Base-by-base conservation (phyloP, 2,113 vertebrate species). In the Solenodon paradoxus region DNA sequence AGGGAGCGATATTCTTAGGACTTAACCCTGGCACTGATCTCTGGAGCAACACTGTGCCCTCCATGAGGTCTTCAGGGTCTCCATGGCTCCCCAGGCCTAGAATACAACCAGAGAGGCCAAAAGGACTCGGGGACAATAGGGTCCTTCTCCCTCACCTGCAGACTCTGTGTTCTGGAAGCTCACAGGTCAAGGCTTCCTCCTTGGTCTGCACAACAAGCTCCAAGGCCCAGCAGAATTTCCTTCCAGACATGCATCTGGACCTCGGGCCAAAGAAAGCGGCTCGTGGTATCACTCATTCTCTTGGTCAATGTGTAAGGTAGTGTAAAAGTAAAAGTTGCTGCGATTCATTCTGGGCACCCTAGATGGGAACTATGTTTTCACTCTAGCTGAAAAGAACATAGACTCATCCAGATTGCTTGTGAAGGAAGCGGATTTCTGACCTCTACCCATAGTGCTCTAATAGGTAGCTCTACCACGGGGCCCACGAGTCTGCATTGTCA, bases 301-400 rank as follows among this genome's bases (percentile, higher is more conserved):
- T 75, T 8, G 20, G 79, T 85, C 64, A 63, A 47, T 17, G 42
- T n/a, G n/a, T n/a, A n/a, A n/a, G n/a, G n/a, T n/a, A n/a, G n/a
- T 28, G 49, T 47, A 66, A 40, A 75, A 7, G 16, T 30, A 74
- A 88, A 77, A 61, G 19, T n/a, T n/a, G n/a, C n/a, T n/a, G n/a
- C n/a, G n/a, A n/a, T 69, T 74, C 30, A 74, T 64, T 88, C 74
- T 91, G 55, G 57, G 17, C 75, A 59, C 71, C 59, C 63, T 53
- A 53, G 75, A 40, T 15, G 47, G 24, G 13, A 93, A 68, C 24
- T 53, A n/a, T 35, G 40, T 85, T 88, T 77, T 71, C 79, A 53
- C n/a, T n/a, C n/a, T n/a, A 64, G 80, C 42, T 69, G 69, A 81
- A 85, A 81, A 96, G 30, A 75, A 94, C 32, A 32, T 38, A 82